A percentile compares a stretch with the other conserved stretches of the same genome.
Evolutionary conservation across 2,888 invertebrate genomes (phyloP).

Genomic region (Galeruca laticollis): DNA sequence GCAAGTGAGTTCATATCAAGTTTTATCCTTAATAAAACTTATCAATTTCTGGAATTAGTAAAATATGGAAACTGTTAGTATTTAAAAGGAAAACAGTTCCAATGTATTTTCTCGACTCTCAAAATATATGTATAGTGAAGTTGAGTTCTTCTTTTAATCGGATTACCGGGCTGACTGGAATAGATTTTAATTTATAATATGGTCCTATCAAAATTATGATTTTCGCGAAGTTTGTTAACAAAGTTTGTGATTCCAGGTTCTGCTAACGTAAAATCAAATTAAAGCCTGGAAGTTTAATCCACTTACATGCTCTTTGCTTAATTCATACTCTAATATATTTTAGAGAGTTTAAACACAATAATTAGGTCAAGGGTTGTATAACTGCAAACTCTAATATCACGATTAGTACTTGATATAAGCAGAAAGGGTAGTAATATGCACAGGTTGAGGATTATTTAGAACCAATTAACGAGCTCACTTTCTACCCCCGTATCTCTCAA

Average conservation of each 20-base stretch:
- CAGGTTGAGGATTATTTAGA: not conserved
- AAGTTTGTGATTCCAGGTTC: slow-evolving; percentile 38
- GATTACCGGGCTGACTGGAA: slow-evolving; percentile 19
- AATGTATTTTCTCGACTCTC: not conserved
- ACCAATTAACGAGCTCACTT: not conserved
- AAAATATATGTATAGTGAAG: not conserved
- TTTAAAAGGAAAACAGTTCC: not conserved
- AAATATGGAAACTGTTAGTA: not conserved
- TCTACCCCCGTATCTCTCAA: not conserved
- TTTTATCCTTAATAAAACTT: too few relatives aligned
- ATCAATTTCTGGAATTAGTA: too few relatives aligned
- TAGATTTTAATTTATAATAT: slow-evolving; percentile 36
- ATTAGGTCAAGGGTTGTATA: slow-evolving; percentile 23
- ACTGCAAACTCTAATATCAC: slow-evolving; percentile 13
- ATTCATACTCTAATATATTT: slow-evolving; percentile 38
- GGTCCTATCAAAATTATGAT: slow-evolving; percentile 38
- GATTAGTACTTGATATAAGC: not conserved
- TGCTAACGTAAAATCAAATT: slow-evolving; percentile 41
- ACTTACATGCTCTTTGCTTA: slow-evolving; percentile 40
- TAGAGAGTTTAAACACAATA: slow-evolving; percentile 18
- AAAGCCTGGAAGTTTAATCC: slow-evolving; percentile 38
- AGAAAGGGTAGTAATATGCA: not conserved
- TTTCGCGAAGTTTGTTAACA: slow-evolving; percentile 40
- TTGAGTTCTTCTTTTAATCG: not conserved
- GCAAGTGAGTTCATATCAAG: too few relatives aligned